Conservation (phyloP, 2,888 invertebrate species). For the Pheosia tremula region DNA sequence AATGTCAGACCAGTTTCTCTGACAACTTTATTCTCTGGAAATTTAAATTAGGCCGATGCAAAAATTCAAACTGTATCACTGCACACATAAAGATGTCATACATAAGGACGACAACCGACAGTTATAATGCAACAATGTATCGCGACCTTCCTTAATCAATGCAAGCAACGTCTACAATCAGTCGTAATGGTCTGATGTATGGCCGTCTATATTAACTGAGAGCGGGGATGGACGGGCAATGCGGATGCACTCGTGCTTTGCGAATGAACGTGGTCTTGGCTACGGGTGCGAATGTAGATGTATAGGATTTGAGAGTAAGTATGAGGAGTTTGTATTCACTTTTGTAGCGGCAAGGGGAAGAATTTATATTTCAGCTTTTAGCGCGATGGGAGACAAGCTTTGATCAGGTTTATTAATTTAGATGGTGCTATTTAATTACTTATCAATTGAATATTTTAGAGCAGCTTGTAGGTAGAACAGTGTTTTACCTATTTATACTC, state of each 20-base stretch:
- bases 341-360: too few relatives aligned
- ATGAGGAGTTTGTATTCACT: not conserved
- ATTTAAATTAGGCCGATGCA: not conserved
- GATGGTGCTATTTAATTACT: too few relatives aligned
- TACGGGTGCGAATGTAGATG: constrained; percentile 18
- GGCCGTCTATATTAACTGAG: constrained; percentile 36
- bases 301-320: too few relatives aligned
- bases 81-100: constrained; percentile 1
- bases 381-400: too few relatives aligned
- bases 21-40: not conserved
- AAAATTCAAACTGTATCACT: not conserved
- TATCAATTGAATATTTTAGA: too few relatives aligned
- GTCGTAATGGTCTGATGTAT: constrained; percentile 73
- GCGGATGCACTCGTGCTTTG: constrained; percentile 69
- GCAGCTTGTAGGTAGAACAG: too few relatives aligned
- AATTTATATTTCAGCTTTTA: too few relatives aligned
- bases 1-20: not conserved
- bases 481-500: too few relatives aligned
- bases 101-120: not conserved
- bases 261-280: constrained; percentile 64
- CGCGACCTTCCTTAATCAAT: constrained; percentile 73
- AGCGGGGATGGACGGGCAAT: constrained; percentile 41
- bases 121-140: constrained; percentile 48
- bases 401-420: too few relatives aligned
- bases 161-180: constrained; percentile 71